A percentile compares a stretch with the other conserved stretches of the same genome.
Evolutionary conservation across 2,113 vertebrate species (phyloP).

Genomic region (Sardina pilchardus): DNA sequence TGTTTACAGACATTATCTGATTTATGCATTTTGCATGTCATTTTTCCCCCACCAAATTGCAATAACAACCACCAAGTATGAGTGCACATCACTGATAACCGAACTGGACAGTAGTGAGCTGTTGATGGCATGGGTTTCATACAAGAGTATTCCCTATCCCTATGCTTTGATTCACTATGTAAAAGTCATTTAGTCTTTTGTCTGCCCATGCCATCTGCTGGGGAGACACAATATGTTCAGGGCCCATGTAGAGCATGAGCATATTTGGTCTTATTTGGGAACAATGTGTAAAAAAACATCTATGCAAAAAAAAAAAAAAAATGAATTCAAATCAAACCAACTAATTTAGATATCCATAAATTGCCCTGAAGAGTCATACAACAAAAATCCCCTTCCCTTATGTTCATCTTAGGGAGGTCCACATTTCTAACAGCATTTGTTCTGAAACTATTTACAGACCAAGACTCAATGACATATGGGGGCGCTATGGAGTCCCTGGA

Average conservation of each 20-base stretch:
- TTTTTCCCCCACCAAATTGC: too few relatives aligned
- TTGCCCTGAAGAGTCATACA: too few relatives aligned
- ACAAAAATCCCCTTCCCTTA: too few relatives aligned
- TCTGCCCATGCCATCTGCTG: background rate
- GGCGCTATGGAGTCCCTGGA: too few relatives aligned
- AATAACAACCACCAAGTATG: too few relatives aligned
- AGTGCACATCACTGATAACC: too few relatives aligned
- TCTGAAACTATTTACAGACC: too few relatives aligned
- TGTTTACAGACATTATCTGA: background rate
- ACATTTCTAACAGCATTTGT: too few relatives aligned
- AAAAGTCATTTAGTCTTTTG: background rate
- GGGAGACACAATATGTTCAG: background rate
- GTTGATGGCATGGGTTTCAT: background rate
- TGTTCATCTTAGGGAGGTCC: too few relatives aligned
- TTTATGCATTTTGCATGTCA: background rate
- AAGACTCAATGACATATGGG: too few relatives aligned
- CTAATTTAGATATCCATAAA: background rate
- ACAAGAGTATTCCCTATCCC: background rate
- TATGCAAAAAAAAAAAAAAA: background rate
- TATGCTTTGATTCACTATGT: background rate
- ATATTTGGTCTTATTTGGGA: background rate
- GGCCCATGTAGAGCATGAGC: background rate
- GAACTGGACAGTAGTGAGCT: too few relatives aligned
- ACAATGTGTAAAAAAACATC: background rate
- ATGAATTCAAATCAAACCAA: background rate